Evolutionary conservation across 2,888 invertebrate species (phyloP), one percentile per base, ranked within the genome.

Genomic region (Hermaeophaga mercurialis): DNA sequence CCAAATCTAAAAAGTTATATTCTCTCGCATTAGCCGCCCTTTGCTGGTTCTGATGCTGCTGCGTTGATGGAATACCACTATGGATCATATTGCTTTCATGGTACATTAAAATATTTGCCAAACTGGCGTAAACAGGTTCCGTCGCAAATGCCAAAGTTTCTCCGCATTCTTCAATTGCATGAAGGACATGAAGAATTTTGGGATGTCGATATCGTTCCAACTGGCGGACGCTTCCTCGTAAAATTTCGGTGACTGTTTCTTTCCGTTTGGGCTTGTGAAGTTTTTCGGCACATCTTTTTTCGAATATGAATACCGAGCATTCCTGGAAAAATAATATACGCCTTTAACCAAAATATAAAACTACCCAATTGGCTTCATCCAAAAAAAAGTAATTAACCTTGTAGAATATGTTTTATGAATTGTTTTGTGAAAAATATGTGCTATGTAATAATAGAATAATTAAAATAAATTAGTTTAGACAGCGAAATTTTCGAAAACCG

Each of bases 111-210:
- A 96, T 87, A 78, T 95, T 96, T 36, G 94, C 90, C 46, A 97
- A 84, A 73, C 94, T 94, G 9, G 90, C 92, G 58, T 91, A 81
- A 9, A 97, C 88, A 0, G 93, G 90, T 77, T 97, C 96, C 1
- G 94, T 87, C n/a, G 93, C 96, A 78, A 96, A 97, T 1, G 96
- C 95, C 68, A 96, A 79, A 1, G 94, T 94, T 70, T 94, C 91
- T 43, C 88, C 81, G 60, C 90, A 89, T 74, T 94, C 94, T 74
- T 92, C 93, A 8, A 91, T 82, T 0, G 86, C 80, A 70, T 91
- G 89, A 58, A 87, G 78, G 43, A 87, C 81, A 73, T 86, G 86
- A 36, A 85, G 76, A 62, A 87, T 84, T 80, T 91, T 92, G 2
- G 95, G 93, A 79, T 96, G 94, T 9, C 92, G 85, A 73, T 91